A percentile compares a stretch with the other conserved stretches of the same genome.
Evolutionary conservation across 2,888 invertebrate genomes (phyloP).

Genomic region (Zele albiditarsus): DNA sequence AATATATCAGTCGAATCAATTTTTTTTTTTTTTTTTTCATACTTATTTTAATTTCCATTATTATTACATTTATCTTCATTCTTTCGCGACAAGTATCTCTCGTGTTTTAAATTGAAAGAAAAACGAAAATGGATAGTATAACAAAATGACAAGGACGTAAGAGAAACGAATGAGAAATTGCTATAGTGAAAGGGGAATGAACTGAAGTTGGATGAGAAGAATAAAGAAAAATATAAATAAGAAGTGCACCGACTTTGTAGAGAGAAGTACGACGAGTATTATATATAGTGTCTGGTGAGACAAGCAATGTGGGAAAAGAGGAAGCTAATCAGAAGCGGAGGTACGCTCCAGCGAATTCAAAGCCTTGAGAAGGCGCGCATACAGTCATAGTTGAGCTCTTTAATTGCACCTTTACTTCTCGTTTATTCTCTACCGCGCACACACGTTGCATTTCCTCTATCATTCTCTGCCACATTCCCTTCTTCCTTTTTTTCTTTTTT

Average conservation of each 20-base stretch:
- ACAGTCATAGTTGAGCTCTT: conserved; percentile 46
- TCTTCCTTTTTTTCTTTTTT: conserved; percentile 9
- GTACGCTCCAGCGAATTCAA: conserved; percentile 68
- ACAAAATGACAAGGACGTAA: neutral
- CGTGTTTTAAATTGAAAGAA: neutral
- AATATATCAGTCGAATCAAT: neutral
- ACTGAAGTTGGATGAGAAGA: neutral
- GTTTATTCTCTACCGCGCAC: conserved; percentile 28
- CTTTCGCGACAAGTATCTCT: too few species aligned
- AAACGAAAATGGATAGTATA: neutral
- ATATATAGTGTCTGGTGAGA: conserved; percentile 32
- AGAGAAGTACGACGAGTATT: neutral
- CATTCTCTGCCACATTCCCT: conserved; percentile 37
- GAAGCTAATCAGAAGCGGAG: conserved; percentile 73
- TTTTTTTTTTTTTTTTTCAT: neutral
- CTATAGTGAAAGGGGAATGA: conserved; percentile 24
- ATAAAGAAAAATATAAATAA: conserved; percentile 1
- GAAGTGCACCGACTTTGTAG: neutral
- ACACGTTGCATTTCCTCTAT: conserved; percentile 38
- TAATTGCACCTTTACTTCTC: conserved; percentile 47
- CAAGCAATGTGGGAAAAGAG: conserved; percentile 71
- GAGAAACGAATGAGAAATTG: conserved; percentile 7
- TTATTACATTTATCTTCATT: too few species aligned
- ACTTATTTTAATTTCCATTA: neutral
- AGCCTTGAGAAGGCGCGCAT: conserved; percentile 63